Conservation (phyloP, 2,797 vertebrate species). For the Micropoecilia bifurca region DNA sequence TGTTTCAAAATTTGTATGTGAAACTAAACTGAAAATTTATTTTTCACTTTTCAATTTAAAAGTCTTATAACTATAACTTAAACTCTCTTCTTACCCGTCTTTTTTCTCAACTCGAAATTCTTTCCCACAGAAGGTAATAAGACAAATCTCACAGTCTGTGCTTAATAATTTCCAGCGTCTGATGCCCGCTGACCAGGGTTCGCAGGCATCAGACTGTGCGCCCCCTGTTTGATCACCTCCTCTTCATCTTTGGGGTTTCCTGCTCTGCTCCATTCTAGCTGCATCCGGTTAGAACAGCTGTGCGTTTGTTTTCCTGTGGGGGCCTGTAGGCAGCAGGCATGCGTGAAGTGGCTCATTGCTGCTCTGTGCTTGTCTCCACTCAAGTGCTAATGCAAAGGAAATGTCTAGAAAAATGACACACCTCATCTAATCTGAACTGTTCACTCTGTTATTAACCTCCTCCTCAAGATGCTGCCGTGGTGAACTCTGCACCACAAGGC, state of each 20-base stretch:
- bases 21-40: neutral
- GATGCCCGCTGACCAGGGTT: neutral
- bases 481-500: slow-evolving; percentile 76
- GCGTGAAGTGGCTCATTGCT: slow-evolving; percentile 40
- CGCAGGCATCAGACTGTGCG: neutral
- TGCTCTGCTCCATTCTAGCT: slow-evolving; percentile 40
- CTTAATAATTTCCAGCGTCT: slow-evolving; percentile 50
- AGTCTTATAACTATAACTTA: neutral
- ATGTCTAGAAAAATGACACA: slow-evolving; percentile 24
- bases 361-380: slow-evolving; percentile 20
- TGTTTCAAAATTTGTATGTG: neutral
- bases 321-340: slow-evolving; percentile 35
- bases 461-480: slow-evolving; percentile 52
- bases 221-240: slow-evolving; percentile 28
- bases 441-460: slow-evolving; percentile 41
- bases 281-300: slow-evolving; percentile 57
- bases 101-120: slow-evolving; percentile 10
- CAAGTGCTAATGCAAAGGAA: slow-evolving; percentile 32
- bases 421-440: slow-evolving; percentile 32
- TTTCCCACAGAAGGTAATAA: slow-evolving; percentile 16
- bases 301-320: slow-evolving; percentile 47
- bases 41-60: neutral
- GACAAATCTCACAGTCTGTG: slow-evolving; percentile 18
- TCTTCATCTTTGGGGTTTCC: slow-evolving; percentile 21
- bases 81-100: slow-evolving; percentile 24